These are phyloP conservation scores for Nanorana parkeri DNA, from an alignment of 2,113 vertebrate species.

Conservation along the genomic window DNA sequence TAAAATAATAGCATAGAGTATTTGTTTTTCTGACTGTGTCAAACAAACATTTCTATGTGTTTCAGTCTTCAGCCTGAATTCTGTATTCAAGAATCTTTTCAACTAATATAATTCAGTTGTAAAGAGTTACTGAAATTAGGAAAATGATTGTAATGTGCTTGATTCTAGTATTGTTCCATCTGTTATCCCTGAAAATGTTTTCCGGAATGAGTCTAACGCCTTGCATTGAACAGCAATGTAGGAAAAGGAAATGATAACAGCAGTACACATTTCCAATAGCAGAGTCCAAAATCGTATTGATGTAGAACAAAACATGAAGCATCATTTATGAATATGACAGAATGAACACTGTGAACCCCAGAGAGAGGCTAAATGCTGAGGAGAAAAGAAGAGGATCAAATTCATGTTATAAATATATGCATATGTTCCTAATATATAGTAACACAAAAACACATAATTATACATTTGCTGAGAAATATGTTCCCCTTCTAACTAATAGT, in stretches of 20 bases:
- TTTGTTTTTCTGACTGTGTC: too few relatives aligned
- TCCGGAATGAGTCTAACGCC: not conserved
- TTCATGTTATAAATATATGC: too few relatives aligned
- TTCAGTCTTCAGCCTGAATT: too few relatives aligned
- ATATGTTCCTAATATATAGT: too few relatives aligned
- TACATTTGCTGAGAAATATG: not conserved
- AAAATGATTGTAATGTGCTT: not conserved
- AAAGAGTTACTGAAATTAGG: too few relatives aligned
- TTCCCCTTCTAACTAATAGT: too few relatives aligned
- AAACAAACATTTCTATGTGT: too few relatives aligned
- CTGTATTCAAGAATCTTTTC: too few relatives aligned
- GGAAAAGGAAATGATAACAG: not conserved
- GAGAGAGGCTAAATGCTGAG: too few relatives aligned
- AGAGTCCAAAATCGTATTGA: not conserved
- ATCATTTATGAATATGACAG: not conserved
- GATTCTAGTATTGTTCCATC: not conserved
- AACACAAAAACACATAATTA: not conserved
- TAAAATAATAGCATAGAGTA: too few relatives aligned
- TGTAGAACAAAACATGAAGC: conserved; percentile 36
- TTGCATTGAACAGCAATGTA: not conserved
- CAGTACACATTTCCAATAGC: not conserved
- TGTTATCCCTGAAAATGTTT: not conserved
- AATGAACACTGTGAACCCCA: not conserved
- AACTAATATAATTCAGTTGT: too few relatives aligned
- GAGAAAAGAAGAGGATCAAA: too few relatives aligned